phyloP scores from a whole-genome alignment of 2,113 vertebrate species.

The human (Homo sapiens) region GRCh38 chr16:86339001-86339500 shows the following conservation, averaged over 20 bases:
- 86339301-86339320: no score
- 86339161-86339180: neutral
- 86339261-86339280: neutral
- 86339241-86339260: fast-evolving
- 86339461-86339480: no score
- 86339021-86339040: neutral
- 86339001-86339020: fast-evolving
- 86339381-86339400: no score
- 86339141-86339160: fast-evolving
- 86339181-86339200: neutral
- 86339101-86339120: neutral
- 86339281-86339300: no score
- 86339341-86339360: no score
- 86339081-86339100: neutral
- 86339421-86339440: no score
- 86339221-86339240: no score
- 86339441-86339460: no score
- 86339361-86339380: no score
- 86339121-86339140: fast-evolving
- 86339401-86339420: no score
- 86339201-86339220: neutral
- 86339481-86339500: no score
- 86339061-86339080: neutral
- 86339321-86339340: no score
- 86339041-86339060: fast-evolving